phyloP scores from a whole-genome alignment of 2,797 vertebrate species.

The Echeneis naucrates region DNA sequence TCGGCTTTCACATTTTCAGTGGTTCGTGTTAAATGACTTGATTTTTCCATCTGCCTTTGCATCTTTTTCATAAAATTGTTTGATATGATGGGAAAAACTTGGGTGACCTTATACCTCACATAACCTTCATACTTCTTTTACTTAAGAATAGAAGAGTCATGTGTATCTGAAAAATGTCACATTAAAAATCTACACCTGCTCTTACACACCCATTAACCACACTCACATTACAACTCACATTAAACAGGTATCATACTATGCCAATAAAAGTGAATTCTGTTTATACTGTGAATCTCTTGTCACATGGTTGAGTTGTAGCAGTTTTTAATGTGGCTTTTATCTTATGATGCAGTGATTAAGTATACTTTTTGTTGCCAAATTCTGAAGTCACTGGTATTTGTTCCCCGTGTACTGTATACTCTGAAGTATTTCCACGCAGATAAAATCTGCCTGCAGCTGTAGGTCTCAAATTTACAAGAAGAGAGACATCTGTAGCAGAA shows the following conservation, averaged over 20 bases:
- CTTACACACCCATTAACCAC: background rate
- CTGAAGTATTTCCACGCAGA: background rate
- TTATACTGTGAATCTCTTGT: background rate
- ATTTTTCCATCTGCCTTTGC: constrained; percentile 63
- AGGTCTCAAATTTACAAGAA: background rate
- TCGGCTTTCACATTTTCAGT: constrained; percentile 62
- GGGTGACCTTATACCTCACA: constrained; percentile 44
- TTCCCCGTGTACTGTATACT: background rate
- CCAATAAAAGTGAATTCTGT: background rate
- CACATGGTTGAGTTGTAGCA: background rate
- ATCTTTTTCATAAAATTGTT: constrained; percentile 31
- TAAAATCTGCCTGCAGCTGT: background rate
- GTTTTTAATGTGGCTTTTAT: background rate
- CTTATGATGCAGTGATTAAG: background rate
- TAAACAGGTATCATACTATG: background rate
- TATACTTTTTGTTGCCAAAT: background rate
- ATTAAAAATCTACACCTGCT: constrained; percentile 30
- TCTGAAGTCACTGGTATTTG: background rate
- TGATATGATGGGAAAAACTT: constrained; percentile 53
- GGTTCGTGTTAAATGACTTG: constrained; percentile 50
- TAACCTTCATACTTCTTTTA: constrained; percentile 31
- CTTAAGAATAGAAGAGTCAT: constrained; percentile 3
- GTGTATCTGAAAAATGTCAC: constrained; percentile 12
- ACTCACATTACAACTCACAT: constrained; percentile 7
- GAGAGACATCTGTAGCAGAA: background rate